Percentiles rank a stretch among this genome's conserved stretches.
Evolutionary conservation across 2,113 vertebrate species (phyloP).

Genomic region (Daphoenositta chrysoptera): DNA sequence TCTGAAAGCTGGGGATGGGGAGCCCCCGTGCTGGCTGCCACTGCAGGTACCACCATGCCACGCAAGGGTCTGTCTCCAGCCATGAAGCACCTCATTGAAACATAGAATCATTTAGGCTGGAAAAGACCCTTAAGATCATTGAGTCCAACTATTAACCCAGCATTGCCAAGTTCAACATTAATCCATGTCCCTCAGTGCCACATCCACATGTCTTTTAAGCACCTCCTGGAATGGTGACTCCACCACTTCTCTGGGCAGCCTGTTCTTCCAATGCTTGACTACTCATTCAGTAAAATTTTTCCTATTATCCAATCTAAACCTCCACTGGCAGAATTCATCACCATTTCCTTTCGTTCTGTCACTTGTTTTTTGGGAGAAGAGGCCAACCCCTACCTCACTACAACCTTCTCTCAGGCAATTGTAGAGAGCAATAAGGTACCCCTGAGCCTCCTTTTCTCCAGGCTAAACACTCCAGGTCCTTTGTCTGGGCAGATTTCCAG

Average conservation of each 20-base stretch:
- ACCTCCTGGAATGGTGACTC: neutral
- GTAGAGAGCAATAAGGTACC: neutral
- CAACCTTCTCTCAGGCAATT: neutral
- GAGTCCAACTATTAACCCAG: neutral
- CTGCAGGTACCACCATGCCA: neutral
- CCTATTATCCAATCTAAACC: neutral
- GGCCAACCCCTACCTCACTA: neutral
- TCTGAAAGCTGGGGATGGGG: neutral
- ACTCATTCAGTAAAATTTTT: neutral
- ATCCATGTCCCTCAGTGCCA: neutral
- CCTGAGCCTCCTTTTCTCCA: neutral
- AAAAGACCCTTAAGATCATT: neutral
- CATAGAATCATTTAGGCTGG: neutral
- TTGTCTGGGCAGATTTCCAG: neutral
- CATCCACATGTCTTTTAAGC: neutral
- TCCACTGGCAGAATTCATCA: neutral
- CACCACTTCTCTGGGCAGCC: neutral
- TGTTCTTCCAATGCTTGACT: neutral
- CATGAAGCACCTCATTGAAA: neutral
- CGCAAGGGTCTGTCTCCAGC: rapidly evolving
- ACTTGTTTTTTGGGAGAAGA: neutral
- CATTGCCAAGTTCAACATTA: neutral
- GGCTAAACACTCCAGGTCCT: neutral
- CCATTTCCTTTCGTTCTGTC: neutral
- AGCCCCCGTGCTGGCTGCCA: neutral